A percentile compares a stretch with the other conserved stretches of the same genome.
Evolutionary conservation across 2,113 vertebrate genomes (phyloP).

Genomic region (Cochlearius cochlearius): DNA sequence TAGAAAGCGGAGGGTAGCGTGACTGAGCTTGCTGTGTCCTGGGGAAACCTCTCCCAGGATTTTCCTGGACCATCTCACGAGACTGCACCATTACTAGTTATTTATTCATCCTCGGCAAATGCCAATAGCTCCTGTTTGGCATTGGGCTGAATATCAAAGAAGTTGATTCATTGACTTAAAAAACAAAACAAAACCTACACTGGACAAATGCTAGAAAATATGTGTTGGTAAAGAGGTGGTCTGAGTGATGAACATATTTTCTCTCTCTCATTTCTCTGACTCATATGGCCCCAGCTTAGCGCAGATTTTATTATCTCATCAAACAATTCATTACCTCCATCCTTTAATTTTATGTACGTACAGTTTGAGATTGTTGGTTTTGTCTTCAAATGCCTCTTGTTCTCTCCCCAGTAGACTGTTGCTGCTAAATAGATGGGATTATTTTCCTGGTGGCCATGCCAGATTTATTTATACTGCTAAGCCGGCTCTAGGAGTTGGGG

Average conservation of each 20-base stretch:
- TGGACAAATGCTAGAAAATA: constrained; percentile 53
- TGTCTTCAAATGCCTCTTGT: constrained; percentile 32
- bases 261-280: constrained; percentile 36
- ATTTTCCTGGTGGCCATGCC: constrained; percentile 25
- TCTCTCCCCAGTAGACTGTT: constrained; percentile 21
- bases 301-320: constrained; percentile 45
- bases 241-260: constrained; percentile 38
- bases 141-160: constrained; percentile 43
- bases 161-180: constrained; percentile 55
- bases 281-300: constrained; percentile 10
- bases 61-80: constrained; percentile 27
- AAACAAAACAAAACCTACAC: constrained; percentile 58
- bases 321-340: constrained; percentile 52
- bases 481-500: background rate
- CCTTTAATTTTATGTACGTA: constrained; percentile 36
- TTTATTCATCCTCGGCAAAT: constrained; percentile 48
- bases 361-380: constrained; percentile 11
- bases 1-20: background rate
- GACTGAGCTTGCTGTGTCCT: background rate
- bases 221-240: constrained; percentile 53
- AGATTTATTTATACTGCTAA: constrained; percentile 26
- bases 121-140: constrained; percentile 56
- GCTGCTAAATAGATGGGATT: constrained; percentile 49
- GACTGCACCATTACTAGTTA: background rate
- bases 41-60: constrained; percentile 29